Conservation (phyloP, 2,113 vertebrate species). For the Podarcis raffonei region DNA sequence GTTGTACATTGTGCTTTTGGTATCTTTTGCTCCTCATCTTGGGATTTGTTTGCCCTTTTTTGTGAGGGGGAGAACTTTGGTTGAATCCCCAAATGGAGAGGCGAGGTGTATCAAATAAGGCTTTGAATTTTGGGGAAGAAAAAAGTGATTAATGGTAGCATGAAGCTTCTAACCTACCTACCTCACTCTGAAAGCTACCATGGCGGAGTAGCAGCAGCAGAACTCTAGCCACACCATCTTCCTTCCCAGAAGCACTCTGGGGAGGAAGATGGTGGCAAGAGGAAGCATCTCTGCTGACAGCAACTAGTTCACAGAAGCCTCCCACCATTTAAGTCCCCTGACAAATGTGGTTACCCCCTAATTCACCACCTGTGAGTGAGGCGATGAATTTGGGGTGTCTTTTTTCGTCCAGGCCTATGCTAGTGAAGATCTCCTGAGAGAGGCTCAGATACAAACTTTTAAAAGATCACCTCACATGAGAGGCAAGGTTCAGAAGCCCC, state of each 20-base stretch:
- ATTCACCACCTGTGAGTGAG: not conserved
- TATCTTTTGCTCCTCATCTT: not conserved
- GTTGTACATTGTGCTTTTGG: not conserved
- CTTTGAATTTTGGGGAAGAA: not conserved
- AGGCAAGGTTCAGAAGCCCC: not conserved
- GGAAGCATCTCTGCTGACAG: not conserved
- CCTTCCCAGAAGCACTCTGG: not conserved
- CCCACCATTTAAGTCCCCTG: not conserved
- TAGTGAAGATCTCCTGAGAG: not conserved
- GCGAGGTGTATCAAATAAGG: not conserved
- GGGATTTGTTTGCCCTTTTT: not conserved
- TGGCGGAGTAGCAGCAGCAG: not conserved
- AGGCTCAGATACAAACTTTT: not conserved
- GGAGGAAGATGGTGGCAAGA: not conserved
- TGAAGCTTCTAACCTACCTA: not conserved
- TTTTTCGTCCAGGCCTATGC: not conserved
- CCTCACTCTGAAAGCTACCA: not conserved
- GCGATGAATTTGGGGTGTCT: not conserved
- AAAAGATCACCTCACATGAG: not conserved
- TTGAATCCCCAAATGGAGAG: not conserved
- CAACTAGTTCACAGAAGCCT: not conserved
- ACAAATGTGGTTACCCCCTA: not conserved
- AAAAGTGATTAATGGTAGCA: not conserved
- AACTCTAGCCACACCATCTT: not conserved
- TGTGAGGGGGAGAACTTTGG: not conserved